Evolutionary conservation across 2,113 vertebrate species (phyloP).

Genomic region (Jacana jacana): DNA sequence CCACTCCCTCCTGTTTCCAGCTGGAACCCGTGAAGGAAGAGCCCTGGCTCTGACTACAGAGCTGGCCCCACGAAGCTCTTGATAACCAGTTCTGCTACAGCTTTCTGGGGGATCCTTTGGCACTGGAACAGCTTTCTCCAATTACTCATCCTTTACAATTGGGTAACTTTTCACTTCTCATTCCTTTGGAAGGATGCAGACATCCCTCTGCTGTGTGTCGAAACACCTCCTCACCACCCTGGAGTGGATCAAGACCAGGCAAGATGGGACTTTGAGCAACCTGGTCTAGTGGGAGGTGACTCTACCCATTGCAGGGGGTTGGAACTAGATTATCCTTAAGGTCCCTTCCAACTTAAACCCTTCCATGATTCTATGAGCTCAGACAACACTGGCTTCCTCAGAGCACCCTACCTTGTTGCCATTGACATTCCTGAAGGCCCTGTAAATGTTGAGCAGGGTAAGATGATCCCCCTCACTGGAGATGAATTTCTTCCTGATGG

Average conservation of each 20-base stretch:
- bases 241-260: background rate
- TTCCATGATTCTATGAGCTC: background rate
- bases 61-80: background rate
- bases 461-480: slow-evolving; percentile 94
- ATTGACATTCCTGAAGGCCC: slow-evolving; percentile 85
- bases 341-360: background rate
- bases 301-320: background rate
- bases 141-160: background rate
- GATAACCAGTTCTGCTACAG: background rate
- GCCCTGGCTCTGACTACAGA: background rate
- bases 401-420: slow-evolving; percentile 82
- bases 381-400: background rate
- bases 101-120: background rate
- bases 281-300: background rate
- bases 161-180: background rate
- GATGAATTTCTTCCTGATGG: slow-evolving; percentile 87
- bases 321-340: background rate
- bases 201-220: background rate
- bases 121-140: background rate
- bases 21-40: background rate
- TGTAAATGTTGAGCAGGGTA: slow-evolving; percentile 89
- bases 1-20: background rate
- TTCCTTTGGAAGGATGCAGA: background rate
- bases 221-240: background rate
- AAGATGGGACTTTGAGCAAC: background rate